Evolutionary conservation across 2,888 invertebrate genomes (phyloP).

Genomic region (Disparrhopalites patrizii): DNA sequence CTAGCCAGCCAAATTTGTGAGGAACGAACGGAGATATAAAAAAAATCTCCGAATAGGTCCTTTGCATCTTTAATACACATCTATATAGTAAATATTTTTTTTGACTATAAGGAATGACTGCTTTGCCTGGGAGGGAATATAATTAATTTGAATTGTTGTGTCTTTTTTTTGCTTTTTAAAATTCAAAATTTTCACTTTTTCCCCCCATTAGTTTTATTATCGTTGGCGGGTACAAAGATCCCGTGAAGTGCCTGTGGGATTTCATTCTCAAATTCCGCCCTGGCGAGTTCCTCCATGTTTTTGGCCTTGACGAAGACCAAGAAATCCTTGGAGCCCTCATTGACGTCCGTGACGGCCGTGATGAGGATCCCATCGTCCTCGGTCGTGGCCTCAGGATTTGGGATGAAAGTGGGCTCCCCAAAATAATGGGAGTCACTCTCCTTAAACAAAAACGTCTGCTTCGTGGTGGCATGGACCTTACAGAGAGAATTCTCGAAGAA

Average conservation of each 20-base stretch:
- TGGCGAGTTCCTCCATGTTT: constrained; percentile 52
- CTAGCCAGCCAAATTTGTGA: no score
- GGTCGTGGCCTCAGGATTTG: constrained; percentile 48
- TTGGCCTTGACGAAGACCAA: constrained; percentile 52
- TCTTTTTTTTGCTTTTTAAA: background rate
- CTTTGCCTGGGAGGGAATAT: background rate
- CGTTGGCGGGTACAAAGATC: constrained; percentile 41
- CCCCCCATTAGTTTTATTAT: no score
- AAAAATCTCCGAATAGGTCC: no score
- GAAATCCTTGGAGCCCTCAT: constrained; percentile 46
- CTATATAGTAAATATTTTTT: no score
- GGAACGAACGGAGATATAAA: no score
- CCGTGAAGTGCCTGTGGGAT: constrained; percentile 50
- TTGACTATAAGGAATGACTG: no score
- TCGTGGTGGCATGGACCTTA: constrained; percentile 32
- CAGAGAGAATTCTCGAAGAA: constrained; percentile 33
- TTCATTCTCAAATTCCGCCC: constrained; percentile 50
- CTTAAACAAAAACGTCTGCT: constrained; percentile 29
- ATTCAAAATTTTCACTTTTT: background rate
- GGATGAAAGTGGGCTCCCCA: constrained; percentile 31
- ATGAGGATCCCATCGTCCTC: constrained; percentile 55
- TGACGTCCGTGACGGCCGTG: constrained; percentile 49
- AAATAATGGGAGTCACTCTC: constrained; percentile 29
- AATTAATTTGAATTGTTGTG: background rate
- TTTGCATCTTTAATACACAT: no score